Base-by-base conservation (phyloP, 2,888 invertebrate species). In the Rhorus exstirpatorius region DNA sequence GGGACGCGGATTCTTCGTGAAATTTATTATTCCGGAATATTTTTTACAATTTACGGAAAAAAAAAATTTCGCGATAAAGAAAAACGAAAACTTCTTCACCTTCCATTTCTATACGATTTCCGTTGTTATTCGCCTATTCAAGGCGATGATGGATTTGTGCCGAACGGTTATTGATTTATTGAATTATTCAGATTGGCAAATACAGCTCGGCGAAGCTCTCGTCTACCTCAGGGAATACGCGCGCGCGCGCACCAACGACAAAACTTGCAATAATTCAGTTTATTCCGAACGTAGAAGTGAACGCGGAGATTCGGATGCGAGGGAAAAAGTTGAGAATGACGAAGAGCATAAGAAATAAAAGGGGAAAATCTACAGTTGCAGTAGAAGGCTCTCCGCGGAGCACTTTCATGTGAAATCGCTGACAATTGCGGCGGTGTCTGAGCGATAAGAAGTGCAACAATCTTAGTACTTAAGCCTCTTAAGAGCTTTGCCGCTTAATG, bases 401-500 rank as follows among this genome's bases (percentile, higher is more conserved):
- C 58, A 76, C 58, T 77, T 72, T 77, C 38, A 44, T 63, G 78
- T 84, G 81, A 88, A 89, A 89, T 89, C 85, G 88, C 88, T 88
- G 89, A 88, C 89, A 89, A 89, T 86, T 85, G 86, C 86, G 84
- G 83, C 88, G 87, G 87, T 87, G 86, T 88, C 84, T 76, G 78
- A 74, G 79, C 84, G 89, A 88, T 89, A 89, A 88, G 87, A 78
- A 79, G 80, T 83, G 83, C 58, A 83, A 78, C 84, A 83, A 88
- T 88, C 83, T 86, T 83, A 87, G 85, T 84, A 78, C 85, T 81
- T 89, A 88, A 89, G 87, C 88, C 78, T 86, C 89, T 89, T 88
- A 88, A 88, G 60, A 87, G 88, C 89, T 88, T 86, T 86, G 81
- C 80, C 85, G 80, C 88, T 89, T 88, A 88, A 89, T 89, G 87